These are phyloP conservation scores for Xiphophorus couchianus DNA, from an alignment of 2,113 vertebrate species.

Conservation along the genomic window DNA sequence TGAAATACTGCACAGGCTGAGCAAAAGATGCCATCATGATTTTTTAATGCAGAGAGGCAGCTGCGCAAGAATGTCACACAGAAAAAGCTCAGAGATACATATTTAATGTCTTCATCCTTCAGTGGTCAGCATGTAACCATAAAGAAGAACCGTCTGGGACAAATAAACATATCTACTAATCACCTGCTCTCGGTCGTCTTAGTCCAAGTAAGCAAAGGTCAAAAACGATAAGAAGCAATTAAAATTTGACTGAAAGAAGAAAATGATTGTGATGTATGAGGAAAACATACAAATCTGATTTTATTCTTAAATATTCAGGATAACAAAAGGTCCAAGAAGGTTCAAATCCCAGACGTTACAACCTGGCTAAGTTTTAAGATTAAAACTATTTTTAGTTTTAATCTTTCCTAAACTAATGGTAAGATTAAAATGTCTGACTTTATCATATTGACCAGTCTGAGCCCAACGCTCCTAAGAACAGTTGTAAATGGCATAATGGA, in stretches of 20 bases:
- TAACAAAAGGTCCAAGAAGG: no score
- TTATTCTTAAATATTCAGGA: background rate
- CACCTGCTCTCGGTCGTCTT: background rate
- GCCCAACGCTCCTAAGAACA: no score
- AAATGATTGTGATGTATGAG: background rate
- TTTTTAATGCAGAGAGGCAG: background rate
- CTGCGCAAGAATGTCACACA: background rate
- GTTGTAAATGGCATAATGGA: no score
- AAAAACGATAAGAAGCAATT: background rate
- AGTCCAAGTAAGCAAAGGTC: background rate
- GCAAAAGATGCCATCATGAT: background rate
- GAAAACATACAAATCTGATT: background rate
- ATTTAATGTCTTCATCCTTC: background rate
- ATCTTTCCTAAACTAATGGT: no score
- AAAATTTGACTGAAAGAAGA: background rate
- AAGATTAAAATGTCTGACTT: no score
- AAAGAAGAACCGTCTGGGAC: no score
- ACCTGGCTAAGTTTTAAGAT: background rate
- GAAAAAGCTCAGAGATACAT: background rate
- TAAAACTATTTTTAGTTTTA: no score
- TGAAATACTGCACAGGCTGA: background rate
- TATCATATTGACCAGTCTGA: no score
- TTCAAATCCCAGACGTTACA: background rate
- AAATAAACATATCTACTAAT: slow-evolving; percentile 4
- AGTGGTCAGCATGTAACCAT: background rate